These are phyloP conservation scores for Percina caprodes DNA, from an alignment of 2,113 vertebrate species.

Conservation along the genomic window DNA sequence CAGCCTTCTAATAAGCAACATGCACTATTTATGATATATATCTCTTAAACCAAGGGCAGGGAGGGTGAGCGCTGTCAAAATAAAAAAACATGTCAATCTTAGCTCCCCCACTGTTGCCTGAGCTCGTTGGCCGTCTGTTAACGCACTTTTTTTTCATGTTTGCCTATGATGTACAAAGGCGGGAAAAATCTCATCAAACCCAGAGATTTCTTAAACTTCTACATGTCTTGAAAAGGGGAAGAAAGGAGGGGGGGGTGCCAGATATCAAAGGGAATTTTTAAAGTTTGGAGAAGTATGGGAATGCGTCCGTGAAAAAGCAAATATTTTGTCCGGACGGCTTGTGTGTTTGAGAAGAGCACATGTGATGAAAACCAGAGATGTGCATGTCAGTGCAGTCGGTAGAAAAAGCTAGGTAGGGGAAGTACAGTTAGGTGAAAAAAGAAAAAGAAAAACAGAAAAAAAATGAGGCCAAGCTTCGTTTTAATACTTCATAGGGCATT, in stretches of 20 bases:
- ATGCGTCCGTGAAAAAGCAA: slow-evolving; percentile 72
- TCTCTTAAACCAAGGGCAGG: slow-evolving; percentile 76
- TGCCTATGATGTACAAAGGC: slow-evolving; percentile 84
- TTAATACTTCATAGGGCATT: slow-evolving; percentile 82
- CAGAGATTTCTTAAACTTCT: slow-evolving; percentile 76
- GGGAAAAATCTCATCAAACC: slow-evolving; percentile 80
- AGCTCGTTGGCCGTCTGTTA: slow-evolving; percentile 77
- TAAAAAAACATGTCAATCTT: slow-evolving; percentile 85
- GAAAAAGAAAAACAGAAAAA: slow-evolving; percentile 8
- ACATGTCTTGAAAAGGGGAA: slow-evolving; percentile 60
- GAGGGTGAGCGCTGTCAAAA: slow-evolving; percentile 80
- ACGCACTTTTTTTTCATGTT: slow-evolving; percentile 70
- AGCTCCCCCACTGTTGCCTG: slow-evolving; percentile 72
- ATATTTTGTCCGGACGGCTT: slow-evolving; percentile 81
- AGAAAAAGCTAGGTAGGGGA: slow-evolving; percentile 64
- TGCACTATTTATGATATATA: slow-evolving; percentile 83
- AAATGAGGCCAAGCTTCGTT: slow-evolving; percentile 71
- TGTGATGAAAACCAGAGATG: slow-evolving; percentile 62
- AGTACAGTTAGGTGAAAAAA: slow-evolving; percentile 58
- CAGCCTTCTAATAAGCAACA: slow-evolving; percentile 82
- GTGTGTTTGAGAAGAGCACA: slow-evolving; percentile 64
- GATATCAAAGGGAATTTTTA: slow-evolving; percentile 85
- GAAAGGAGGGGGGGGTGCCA: slow-evolving; percentile 5
- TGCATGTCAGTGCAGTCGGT: slow-evolving; percentile 32
- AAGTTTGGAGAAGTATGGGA: slow-evolving; percentile 73